Evolutionary conservation across 2,888 invertebrate species (phyloP), one percentile per base, ranked within the genome.

Genomic region (Piscicola geometra): DNA sequence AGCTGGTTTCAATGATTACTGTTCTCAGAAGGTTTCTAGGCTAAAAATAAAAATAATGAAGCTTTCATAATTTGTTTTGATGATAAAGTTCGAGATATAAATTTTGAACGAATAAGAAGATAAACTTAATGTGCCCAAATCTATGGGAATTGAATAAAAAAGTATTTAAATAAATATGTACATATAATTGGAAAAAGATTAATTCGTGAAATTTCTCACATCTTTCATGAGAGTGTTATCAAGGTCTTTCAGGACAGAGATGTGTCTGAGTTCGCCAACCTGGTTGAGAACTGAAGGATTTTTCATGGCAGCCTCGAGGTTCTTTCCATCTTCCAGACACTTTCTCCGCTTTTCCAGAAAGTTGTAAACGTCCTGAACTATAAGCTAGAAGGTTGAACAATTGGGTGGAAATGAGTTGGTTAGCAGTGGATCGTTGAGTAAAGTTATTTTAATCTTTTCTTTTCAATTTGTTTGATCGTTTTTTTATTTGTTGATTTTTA

Each of bases 311-410:
- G 60, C 60, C 25, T 56, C 60, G n/a, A 56, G 15, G 32, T 5
- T 5, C 15, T 21, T 32, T 30, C 21, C 15, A n/a, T 52, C 52
- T 2, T 71, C 28, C 71, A 71, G 28, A 25, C 1, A 15, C n/a
- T 28, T 47, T 30, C 71, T 71, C 41, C 56, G 32, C 32, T 50
- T 71, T 32, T 71, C 71, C 52, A 71, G 32, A 33, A 71, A 71
- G 1, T 18, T 50, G 71, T 71, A 52, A 21, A 71, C 50, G 50
- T 71, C 52, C 33, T 71, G 71, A 1, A 71, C 52, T 52, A 41
- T 75, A n/a, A 66, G 52, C 75, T 77, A 50, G 21, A 76, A 12
- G 21, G 25, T 12, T 71, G 18, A 75, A 41, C n/a, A 73, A 71
- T 25, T 32, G 74, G 50, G n/a, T n/a, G n/a, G n/a, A n/a, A n/a